Evolutionary conservation across 2,888 invertebrate genomes (phyloP).

Genomic region (Lithosia quadra): DNA sequence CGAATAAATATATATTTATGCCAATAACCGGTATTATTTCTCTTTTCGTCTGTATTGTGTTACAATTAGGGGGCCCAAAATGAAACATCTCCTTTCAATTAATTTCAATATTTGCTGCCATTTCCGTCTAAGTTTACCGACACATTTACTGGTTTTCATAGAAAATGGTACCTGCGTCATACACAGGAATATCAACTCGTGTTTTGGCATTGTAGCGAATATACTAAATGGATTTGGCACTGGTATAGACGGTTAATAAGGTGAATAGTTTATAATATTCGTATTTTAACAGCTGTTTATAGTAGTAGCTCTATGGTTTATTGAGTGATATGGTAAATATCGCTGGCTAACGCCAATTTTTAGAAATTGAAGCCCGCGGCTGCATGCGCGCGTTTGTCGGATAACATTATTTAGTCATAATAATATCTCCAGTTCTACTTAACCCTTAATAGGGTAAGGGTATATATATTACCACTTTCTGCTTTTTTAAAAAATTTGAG

Average conservation of each 20-base stretch:
- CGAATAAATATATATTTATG: too few species aligned
- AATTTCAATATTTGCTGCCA: constrained; percentile 48
- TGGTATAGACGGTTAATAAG: neutral
- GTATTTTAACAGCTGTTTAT: neutral
- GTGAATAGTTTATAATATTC: neutral
- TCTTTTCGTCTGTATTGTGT: too few species aligned
- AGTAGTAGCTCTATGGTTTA: neutral
- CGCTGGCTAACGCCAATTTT: neutral
- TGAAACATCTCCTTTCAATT: too few species aligned
- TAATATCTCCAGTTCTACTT: too few species aligned
- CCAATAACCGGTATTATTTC: too few species aligned
- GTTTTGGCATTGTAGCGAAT: constrained; percentile 9
- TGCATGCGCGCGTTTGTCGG: too few species aligned
- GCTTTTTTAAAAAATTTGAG: too few species aligned
- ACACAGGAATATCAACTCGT: constrained; percentile 9
- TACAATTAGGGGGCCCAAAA: too few species aligned
- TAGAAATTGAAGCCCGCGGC: too few species aligned
- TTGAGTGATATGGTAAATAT: neutral
- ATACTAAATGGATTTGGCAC: constrained; percentile 7
- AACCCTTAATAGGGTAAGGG: too few species aligned
- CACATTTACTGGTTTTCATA: constrained; percentile 48
- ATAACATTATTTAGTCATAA: too few species aligned
- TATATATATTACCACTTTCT: too few species aligned
- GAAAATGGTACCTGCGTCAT: constrained; percentile 42
- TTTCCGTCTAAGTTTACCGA: constrained; percentile 41